Percentiles rank a stretch among this genome's conserved stretches.
Evolutionary conservation across 2,797 vertebrate genomes (phyloP).

Genomic region (Peromyscus aztecus): DNA sequence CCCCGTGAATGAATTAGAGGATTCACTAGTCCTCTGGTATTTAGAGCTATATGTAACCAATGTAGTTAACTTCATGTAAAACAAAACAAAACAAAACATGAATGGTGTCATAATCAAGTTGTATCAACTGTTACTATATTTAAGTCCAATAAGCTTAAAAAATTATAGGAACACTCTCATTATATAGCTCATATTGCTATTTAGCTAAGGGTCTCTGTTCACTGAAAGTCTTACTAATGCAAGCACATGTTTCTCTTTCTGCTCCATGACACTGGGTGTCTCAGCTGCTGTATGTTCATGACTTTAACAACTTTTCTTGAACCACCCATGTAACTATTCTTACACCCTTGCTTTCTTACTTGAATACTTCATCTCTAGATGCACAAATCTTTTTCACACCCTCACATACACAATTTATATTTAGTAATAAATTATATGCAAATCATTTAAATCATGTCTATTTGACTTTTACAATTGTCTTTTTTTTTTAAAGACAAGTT

Average conservation of each 20-base stretch:
- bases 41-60: not conserved
- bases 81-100: not conserved
- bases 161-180: not conserved
- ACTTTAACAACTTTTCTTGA: not conserved
- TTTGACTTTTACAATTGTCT: not conserved
- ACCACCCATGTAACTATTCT: not conserved
- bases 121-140: too few species aligned
- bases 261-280: not conserved
- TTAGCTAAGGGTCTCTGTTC: not conserved
- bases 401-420: not conserved
- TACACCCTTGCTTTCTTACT: not conserved
- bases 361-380: constrained; percentile 14
- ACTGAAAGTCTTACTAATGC: not conserved
- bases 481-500: not conserved
- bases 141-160: not conserved
- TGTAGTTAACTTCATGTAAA: not conserved
- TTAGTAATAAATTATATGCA: not conserved
- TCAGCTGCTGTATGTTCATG: not conserved
- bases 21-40: not conserved
- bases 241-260: not conserved
- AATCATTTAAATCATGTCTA: not conserved
- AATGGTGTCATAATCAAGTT: not conserved
- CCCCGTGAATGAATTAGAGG: too few species aligned
- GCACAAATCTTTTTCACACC: not conserved
- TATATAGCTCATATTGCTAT: not conserved